A percentile compares a stretch with the other conserved stretches of the same genome.
Conservation (phyloP, 1,140 invertebrate species). For the Cydia amplana region DNA sequence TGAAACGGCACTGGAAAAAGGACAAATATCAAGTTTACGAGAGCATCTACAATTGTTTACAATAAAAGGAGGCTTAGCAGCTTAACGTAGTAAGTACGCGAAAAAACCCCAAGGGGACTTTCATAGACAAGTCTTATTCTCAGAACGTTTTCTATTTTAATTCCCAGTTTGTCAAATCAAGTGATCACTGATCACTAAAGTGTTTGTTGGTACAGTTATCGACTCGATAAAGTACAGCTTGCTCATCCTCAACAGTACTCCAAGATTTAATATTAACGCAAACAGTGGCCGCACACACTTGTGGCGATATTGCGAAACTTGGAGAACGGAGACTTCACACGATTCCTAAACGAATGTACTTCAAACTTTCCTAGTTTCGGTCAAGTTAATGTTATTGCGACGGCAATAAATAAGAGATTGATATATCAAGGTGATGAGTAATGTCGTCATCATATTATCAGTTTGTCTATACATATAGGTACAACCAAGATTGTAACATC, state of each 20-base stretch:
- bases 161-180: not conserved
- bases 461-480: too few species aligned
- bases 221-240: not conserved
- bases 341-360: constrained; percentile 5
- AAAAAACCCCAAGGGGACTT: too few species aligned
- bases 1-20: too few species aligned
- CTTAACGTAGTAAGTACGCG: too few species aligned
- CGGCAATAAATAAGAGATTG: not conserved
- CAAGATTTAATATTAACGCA: constrained; percentile 12
- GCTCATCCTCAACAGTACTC: not conserved
- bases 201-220: not conserved
- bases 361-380: not conserved
- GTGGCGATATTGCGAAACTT: constrained; percentile 9
- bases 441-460: not conserved
- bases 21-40: too few species aligned
- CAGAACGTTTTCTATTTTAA: not conserved
- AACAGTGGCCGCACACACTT: not conserved
- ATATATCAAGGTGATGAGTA: not conserved
- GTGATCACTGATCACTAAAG: not conserved
- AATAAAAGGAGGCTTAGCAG: too few species aligned
- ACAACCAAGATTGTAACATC: too few species aligned
- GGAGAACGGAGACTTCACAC: constrained; percentile 12
- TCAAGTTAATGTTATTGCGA: constrained; percentile 8
- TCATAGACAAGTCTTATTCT: too few species aligned
- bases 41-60: too few species aligned